Percentiles rank a stretch among this genome's conserved stretches.
Conservation (phyloP, 2,888 invertebrate genomes). For the Drosophila sordidapex region DNA sequence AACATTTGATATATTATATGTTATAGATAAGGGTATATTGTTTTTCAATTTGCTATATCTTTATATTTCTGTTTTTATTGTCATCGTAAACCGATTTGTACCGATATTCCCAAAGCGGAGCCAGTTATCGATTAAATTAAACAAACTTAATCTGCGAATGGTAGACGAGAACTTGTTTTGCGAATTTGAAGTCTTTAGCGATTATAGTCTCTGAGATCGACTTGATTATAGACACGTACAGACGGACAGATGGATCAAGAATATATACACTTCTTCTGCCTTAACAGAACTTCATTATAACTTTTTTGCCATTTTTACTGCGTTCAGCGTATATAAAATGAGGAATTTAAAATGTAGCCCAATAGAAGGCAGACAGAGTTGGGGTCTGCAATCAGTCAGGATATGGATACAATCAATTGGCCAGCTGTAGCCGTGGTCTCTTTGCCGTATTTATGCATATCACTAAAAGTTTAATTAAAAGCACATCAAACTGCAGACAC, state of each 20-base stretch:
- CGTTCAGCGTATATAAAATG: not conserved
- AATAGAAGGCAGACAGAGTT: slow-evolving; percentile 1
- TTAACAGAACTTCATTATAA: not conserved
- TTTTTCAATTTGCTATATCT: not conserved
- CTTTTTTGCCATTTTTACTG: not conserved
- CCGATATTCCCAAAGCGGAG: too few relatives aligned
- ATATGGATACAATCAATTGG: slow-evolving; percentile 38
- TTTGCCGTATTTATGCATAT: slow-evolving; percentile 68
- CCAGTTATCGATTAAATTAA: not conserved
- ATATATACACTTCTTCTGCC: not conserved
- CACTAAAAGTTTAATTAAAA: slow-evolving; percentile 76
- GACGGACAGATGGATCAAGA: too few relatives aligned
- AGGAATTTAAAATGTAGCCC: not conserved
- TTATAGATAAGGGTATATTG: too few relatives aligned
- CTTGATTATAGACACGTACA: not conserved
- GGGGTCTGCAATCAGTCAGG: not conserved
- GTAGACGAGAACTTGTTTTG: too few relatives aligned
- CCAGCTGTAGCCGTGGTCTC: slow-evolving; percentile 7
- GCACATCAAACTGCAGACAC: slow-evolving; percentile 66
- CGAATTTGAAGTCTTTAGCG: not conserved
- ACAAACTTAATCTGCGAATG: not conserved
- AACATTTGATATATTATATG: not conserved
- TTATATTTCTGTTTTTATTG: too few relatives aligned
- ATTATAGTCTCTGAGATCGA: not conserved
- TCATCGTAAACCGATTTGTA: too few relatives aligned